Conservation (phyloP, 2,888 invertebrate species). For the Mystacides longicornis region DNA sequence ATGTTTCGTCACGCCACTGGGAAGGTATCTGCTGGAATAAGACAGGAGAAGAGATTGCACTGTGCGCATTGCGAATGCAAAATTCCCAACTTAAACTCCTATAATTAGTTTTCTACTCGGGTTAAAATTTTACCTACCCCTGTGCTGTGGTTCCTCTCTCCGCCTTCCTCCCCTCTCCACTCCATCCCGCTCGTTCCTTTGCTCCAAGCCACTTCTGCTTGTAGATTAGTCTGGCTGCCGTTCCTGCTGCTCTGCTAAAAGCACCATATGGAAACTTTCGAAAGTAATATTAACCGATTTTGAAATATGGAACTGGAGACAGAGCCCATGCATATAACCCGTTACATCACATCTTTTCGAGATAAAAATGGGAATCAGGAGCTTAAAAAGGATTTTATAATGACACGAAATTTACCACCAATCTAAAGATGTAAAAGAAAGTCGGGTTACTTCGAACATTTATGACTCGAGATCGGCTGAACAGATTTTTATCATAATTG, state of each 20-base stretch:
- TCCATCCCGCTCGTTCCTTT: background rate
- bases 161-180: background rate
- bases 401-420: too few relatives aligned
- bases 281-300: too few relatives aligned
- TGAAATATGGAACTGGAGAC: background rate
- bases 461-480: too few relatives aligned
- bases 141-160: too few relatives aligned
- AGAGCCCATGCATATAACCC: too few relatives aligned
- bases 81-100: constrained; percentile 23
- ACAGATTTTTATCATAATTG: too few relatives aligned
- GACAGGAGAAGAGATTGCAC: constrained; percentile 20
- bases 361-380: too few relatives aligned
- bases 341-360: too few relatives aligned
- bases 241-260: background rate
- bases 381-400: too few relatives aligned
- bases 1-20: background rate
- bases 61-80: constrained; percentile 24
- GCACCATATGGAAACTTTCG: background rate
- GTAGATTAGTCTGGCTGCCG: background rate
- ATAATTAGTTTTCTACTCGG: constrained; percentile 25
- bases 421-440: too few relatives aligned
- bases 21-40: background rate
- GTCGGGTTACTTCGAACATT: too few relatives aligned
- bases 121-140: constrained; percentile 22
- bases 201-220: background rate